Evolutionary conservation across 2,888 invertebrate species (phyloP).

Genomic region (Sialis fuliginosa): DNA sequence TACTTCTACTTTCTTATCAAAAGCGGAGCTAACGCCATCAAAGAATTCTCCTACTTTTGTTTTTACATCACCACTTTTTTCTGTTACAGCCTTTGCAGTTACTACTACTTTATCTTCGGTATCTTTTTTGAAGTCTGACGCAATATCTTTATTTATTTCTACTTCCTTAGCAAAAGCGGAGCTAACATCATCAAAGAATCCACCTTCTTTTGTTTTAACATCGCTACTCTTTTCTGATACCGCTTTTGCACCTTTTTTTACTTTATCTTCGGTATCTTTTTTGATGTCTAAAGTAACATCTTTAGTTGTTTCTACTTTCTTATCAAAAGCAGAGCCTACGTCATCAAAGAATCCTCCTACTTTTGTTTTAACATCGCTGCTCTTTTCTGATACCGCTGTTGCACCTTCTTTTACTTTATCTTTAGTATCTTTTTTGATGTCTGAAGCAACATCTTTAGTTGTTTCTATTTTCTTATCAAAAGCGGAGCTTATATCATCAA

Average conservation of each 20-base stretch:
- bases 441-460: neutral
- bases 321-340: no score
- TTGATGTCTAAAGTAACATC: constrained; percentile 22
- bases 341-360: neutral
- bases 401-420: constrained; percentile 1
- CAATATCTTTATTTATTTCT: neutral
- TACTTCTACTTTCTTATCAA: no score
- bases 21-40: no score
- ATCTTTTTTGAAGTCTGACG: neutral
- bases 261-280: constrained; percentile 21
- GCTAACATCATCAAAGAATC: neutral
- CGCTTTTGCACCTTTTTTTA: neutral
- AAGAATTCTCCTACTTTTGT: no score
- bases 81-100: neutral
- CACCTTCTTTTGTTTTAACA: neutral
- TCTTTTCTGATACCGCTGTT: constrained; percentile 1
- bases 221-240: neutral
- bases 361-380: constrained; percentile 1
- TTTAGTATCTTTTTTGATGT: no score
- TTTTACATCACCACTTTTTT: no score
- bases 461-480: neutral
- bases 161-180: neutral
- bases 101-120: neutral
- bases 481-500: no score
- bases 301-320: constrained; percentile 1